Conservation (phyloP, 64 coral and sea anemone species). For the Astreopora myriophthalma region DNA sequence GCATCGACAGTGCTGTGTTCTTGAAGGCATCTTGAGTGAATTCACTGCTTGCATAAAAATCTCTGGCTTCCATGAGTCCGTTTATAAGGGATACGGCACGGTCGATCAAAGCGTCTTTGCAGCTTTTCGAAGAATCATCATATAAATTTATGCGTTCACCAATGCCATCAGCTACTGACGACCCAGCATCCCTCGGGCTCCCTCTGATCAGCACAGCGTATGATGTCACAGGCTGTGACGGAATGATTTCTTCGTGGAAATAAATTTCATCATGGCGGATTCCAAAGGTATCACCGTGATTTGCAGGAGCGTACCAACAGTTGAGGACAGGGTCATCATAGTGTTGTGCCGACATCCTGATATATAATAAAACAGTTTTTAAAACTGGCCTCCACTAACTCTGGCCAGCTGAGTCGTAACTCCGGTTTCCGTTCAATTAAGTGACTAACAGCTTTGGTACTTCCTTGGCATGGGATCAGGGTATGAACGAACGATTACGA, state of each 20-base stretch:
- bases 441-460: too few relatives aligned
- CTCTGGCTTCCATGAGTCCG: conserved; percentile 67
- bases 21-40: conserved; percentile 61
- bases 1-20: conserved; percentile 57
- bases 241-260: conserved; percentile 60
- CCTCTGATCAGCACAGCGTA: conserved; percentile 81
- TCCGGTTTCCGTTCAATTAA: neutral
- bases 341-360: conserved; percentile 59
- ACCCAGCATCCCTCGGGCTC: neutral
- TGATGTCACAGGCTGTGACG: conserved; percentile 73
- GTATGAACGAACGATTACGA: too few relatives aligned
- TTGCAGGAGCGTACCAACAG: conserved; percentile 79
- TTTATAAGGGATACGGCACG: conserved; percentile 71
- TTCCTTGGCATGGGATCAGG: too few relatives aligned
- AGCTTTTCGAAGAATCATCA: neutral
- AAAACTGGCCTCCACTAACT: too few relatives aligned
- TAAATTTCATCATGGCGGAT: conserved; percentile 86
- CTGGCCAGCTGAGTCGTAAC: neutral
- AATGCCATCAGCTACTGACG: conserved; percentile 68
- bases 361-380: neutral
- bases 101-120: conserved; percentile 16
- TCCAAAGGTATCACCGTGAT: conserved; percentile 74
- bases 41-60: conserved; percentile 14
- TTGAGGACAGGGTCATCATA: conserved; percentile 29
- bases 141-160: neutral